phyloP scores from a whole-genome alignment of 2,888 invertebrate genomes.

The Drosophila multiciliata region DNA sequence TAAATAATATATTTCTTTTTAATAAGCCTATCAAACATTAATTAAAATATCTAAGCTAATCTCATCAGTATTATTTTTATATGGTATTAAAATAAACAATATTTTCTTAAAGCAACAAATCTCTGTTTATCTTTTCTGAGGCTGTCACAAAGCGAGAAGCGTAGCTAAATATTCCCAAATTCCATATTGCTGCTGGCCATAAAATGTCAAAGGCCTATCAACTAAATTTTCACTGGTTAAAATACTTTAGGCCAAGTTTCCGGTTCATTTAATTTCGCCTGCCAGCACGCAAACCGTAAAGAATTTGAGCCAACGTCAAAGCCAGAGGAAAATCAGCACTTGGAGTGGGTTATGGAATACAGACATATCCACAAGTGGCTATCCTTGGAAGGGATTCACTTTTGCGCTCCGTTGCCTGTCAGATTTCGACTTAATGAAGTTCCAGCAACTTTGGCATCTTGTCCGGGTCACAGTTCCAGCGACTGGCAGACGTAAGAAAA shows the following conservation, averaged over 20 bases:
- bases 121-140: background rate
- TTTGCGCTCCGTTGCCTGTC: conserved; percentile 57
- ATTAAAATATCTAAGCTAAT: background rate
- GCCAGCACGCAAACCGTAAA: conserved; percentile 18
- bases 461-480: conserved; percentile 29
- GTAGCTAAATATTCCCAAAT: background rate
- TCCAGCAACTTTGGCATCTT: conserved; percentile 66
- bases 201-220: conserved; percentile 48
- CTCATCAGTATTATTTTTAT: background rate
- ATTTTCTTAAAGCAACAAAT: background rate
- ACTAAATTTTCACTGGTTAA: conserved; percentile 52
- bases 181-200: conserved; percentile 24
- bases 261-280: conserved; percentile 67
- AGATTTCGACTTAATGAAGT: conserved; percentile 72
- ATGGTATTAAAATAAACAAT: background rate
- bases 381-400: conserved; percentile 48
- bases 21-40: background rate
- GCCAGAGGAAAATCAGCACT: conserved; percentile 14
- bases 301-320: conserved; percentile 13
- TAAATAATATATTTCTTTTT: no score
- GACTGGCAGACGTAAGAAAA: conserved; percentile 47
- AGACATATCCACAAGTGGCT: conserved; percentile 71
- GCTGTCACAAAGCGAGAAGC: background rate
- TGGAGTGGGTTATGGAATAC: conserved; percentile 1
- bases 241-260: conserved; percentile 65